Evolutionary conservation across 2,797 vertebrate genomes (phyloP).

Genomic region (Myotis vivesi): DNA sequence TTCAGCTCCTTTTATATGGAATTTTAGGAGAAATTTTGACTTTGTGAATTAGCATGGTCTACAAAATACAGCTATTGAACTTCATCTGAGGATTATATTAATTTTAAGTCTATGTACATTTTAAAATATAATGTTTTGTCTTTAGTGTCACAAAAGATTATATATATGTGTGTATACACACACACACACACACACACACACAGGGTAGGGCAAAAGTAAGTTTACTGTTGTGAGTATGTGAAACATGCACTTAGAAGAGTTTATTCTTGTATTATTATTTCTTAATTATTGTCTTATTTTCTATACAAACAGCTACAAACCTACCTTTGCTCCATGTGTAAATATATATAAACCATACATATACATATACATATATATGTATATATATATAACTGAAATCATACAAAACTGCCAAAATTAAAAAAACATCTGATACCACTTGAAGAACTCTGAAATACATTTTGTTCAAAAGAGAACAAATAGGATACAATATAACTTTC

Average conservation of each 20-base stretch:
- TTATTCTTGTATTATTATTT: neutral
- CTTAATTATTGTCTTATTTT: neutral
- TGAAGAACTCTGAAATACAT: conserved; percentile 55
- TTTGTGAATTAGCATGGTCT: neutral
- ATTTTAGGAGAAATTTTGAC: conserved; percentile 5
- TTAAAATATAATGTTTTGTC: neutral
- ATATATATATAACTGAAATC: neutral
- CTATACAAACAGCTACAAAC: neutral
- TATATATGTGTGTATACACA: too few species aligned
- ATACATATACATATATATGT: neutral
- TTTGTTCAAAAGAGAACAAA: conserved; percentile 70
- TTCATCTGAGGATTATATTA: neutral
- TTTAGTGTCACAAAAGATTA: neutral
- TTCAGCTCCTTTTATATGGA: neutral
- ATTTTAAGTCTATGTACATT: conserved; percentile 11
- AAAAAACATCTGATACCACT: conserved; percentile 45
- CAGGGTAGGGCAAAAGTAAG: neutral
- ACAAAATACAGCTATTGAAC: neutral
- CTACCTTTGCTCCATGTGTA: neutral
- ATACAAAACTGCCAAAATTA: conserved; percentile 45
- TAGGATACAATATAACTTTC: conserved; percentile 50
- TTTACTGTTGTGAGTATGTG: neutral
- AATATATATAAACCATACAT: neutral
- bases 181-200: too few species aligned
- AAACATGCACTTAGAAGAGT: neutral